Conservation (phyloP, 2,888 invertebrate species). For the Leptodirus hochenwartii region DNA sequence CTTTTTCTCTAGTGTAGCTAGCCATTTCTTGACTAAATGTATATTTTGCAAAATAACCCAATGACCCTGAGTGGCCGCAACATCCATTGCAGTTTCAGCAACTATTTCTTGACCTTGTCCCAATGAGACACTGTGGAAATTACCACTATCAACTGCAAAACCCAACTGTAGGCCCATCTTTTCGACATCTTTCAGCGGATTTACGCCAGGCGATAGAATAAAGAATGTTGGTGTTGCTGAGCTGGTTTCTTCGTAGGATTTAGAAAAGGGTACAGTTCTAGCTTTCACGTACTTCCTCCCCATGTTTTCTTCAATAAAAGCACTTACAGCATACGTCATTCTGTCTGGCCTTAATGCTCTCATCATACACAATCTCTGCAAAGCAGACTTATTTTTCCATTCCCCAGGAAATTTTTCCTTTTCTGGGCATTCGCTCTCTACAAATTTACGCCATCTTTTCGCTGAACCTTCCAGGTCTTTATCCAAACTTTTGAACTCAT, state of each 20-base stretch:
- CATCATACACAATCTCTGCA: conserved; percentile 85
- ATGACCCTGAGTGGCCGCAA: conserved; percentile 58
- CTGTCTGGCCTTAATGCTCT: conserved; percentile 78
- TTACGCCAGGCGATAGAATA: conserved; percentile 85
- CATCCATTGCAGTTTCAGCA: conserved; percentile 71
- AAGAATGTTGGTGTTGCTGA: conserved; percentile 80
- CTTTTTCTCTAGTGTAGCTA: conserved; percentile 75
- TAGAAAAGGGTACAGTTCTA: conserved; percentile 60
- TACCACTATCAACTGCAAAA: conserved; percentile 58
- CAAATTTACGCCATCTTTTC: conserved; percentile 85
- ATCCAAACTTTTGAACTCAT: conserved; percentile 69
- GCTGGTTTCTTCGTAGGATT: conserved; percentile 73
- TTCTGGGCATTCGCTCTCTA: conserved; percentile 84
- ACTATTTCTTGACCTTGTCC: conserved; percentile 91
- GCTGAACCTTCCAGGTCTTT: conserved; percentile 81
- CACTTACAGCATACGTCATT: conserved; percentile 82
- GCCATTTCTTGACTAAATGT: conserved; percentile 80
- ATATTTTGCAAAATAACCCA: conserved; percentile 93
- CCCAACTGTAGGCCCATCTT: conserved; percentile 64
- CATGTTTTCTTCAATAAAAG: conserved; percentile 77
- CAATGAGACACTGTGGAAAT: conserved; percentile 83
- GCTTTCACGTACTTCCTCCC: conserved; percentile 69
- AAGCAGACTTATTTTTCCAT: conserved; percentile 77
- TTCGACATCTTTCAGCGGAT: conserved; percentile 87
- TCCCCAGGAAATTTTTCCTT: conserved; percentile 88